Percentiles rank a stretch among this genome's conserved stretches.
phyloP scores from a whole-genome alignment of 2,888 invertebrate species.

The Linnaemya tessellans region DNA sequence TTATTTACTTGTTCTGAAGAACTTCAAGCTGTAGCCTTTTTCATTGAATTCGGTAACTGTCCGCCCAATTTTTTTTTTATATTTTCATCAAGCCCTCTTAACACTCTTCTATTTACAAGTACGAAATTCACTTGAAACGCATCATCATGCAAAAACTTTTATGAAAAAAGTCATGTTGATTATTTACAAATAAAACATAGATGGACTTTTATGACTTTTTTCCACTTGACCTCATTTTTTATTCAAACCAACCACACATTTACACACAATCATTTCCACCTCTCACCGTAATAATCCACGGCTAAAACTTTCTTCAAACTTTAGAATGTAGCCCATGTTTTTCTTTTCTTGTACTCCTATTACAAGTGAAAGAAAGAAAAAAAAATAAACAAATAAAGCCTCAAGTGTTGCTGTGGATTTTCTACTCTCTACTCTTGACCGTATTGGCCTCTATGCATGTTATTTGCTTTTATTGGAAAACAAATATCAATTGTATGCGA shows the following conservation, averaged over 20 bases:
- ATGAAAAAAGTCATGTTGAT: background rate
- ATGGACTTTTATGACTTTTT: constrained; percentile 46
- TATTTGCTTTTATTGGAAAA: constrained; percentile 57
- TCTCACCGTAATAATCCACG: background rate
- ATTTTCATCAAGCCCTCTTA: no score
- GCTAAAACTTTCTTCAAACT: constrained; percentile 54
- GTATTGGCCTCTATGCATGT: constrained; percentile 50
- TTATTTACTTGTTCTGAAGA: background rate
- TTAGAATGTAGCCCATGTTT: constrained; percentile 10
- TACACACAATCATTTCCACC: background rate
- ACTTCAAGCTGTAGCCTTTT: background rate
- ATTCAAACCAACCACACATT: constrained; percentile 6
- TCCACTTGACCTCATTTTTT: constrained; percentile 65
- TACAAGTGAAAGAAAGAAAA: constrained; percentile 1
- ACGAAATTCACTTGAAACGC: background rate
- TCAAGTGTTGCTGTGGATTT: constrained; percentile 54
- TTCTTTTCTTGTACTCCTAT: constrained; percentile 4
- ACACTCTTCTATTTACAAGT: no score
- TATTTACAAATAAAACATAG: constrained; percentile 4
- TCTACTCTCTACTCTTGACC: constrained; percentile 50
- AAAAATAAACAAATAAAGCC: constrained; percentile 50
- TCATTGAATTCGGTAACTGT: background rate
- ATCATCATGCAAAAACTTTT: background rate
- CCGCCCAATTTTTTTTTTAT: no score
- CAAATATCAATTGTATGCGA: constrained; percentile 66